Base-by-base conservation (phyloP, 2,888 invertebrate species). In the Diarsia brunnea region DNA sequence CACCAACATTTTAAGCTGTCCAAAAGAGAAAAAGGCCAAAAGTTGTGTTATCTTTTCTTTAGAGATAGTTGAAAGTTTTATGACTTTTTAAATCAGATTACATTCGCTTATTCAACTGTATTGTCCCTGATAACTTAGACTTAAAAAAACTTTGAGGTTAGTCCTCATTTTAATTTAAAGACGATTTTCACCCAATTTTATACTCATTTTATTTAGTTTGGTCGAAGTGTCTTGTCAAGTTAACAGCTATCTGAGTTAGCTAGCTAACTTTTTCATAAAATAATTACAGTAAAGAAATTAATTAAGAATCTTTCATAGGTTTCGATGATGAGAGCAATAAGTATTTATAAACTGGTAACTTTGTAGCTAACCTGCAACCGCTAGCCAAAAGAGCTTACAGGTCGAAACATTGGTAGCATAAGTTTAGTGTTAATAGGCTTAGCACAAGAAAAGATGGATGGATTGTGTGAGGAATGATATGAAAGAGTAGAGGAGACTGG, bases 61-160 rank as follows among this genome's bases (percentile, higher is more conserved):
- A 19, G n/a, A 70, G 78, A 86, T 86, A 84, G 86, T 79, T 80
- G 63, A 75, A 69, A 85, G 64, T 84, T 86, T 73, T 65, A 75
- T 75, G 80, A 76, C 71, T 86, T 78, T 74, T 80, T 72, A 63
- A 85, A 86, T 78, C 71, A 73, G 86, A 85, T 83, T 64, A 86
- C 49, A 49, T 24, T 69, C 47, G 64, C 61, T 81, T 73, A 69
- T 63, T 69, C 73, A 78, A 85, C 51, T 75, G 73, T 69, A 68
- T 63, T 72, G 49, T 70, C 69, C 27, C 68, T 67, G 75, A 76
- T 69, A 78, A 76, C 55, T 38, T 49, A 27, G 55, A 64, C 43
- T 75, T 69, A 14, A 14, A 4, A 63, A 69, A 67, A 49, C 16
- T 69, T 63, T 16, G 2, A 66, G 43, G 43, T 45, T 4, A 7